These are phyloP conservation scores for Nebria salina DNA, from an alignment of 2,888 invertebrate species.

Conservation along the genomic window DNA sequence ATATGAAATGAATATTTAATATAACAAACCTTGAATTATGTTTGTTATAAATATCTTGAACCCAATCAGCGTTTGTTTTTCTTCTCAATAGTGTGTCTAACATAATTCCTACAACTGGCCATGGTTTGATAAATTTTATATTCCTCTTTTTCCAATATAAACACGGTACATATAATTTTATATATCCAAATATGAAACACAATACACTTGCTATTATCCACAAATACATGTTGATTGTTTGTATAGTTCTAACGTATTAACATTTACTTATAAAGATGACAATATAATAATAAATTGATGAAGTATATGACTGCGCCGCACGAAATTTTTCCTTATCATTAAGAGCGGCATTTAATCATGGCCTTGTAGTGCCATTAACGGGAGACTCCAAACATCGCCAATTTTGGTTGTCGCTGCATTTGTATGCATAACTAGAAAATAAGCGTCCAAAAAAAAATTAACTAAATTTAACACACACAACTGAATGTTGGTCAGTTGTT, in stretches of 20 bases:
- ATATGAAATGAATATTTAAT: neutral
- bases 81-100: conserved; percentile 33
- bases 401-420: neutral
- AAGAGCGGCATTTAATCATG: neutral
- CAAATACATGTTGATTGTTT: conserved; percentile 27
- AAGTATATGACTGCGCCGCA: too few relatives aligned
- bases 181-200: neutral
- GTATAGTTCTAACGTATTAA: neutral
- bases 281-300: too few relatives aligned
- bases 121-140: conserved; percentile 40
- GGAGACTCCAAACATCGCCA: neutral
- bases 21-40: conserved; percentile 25
- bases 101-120: conserved; percentile 46
- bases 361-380: neutral
- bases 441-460: too few relatives aligned
- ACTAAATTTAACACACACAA: too few relatives aligned
- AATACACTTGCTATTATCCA: neutral
- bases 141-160: conserved; percentile 47
- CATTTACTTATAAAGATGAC: neutral
- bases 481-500: too few relatives aligned
- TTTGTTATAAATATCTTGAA: conserved; percentile 21
- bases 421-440: too few relatives aligned
- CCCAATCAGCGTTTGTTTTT: conserved; percentile 41
- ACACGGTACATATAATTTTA: conserved; percentile 23
- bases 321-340: too few relatives aligned